A percentile compares a stretch with the other conserved stretches of the same genome.
phyloP scores from a whole-genome alignment of 2,113 vertebrate species.

The Lipotes vexillifer region DNA sequence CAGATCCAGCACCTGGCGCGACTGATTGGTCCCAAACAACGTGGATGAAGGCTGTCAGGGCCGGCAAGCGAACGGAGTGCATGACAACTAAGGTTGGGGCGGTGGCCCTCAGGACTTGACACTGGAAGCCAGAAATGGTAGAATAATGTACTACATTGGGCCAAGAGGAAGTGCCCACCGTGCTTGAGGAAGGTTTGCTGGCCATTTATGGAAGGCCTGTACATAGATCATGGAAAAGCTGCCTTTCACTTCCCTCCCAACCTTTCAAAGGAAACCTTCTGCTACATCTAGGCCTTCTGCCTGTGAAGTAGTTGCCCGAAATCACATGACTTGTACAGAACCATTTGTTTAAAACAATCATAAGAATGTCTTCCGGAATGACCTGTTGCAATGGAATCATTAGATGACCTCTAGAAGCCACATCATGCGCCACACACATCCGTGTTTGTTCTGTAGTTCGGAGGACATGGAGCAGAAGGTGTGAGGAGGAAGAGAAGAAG shows the following conservation, averaged over 20 bases:
- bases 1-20: too few species aligned
- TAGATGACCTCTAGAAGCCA: background rate
- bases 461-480: background rate
- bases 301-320: background rate
- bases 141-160: background rate
- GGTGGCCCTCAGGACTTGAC: too few species aligned
- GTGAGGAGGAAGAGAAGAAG: background rate
- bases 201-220: background rate
- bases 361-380: background rate
- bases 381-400: background rate
- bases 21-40: rapidly evolving
- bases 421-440: background rate
- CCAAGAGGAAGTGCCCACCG: background rate
- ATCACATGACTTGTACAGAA: background rate
- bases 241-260: background rate
- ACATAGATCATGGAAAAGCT: too few species aligned
- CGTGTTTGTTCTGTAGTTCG: background rate
- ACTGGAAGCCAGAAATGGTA: background rate
- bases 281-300: background rate
- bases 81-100: background rate
- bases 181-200: too few species aligned
- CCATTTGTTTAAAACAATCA: background rate
- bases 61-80: rapidly evolving
- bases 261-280: background rate
- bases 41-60: too few species aligned